Conservation (phyloP, 2,797 vertebrate species). For the Threskiornis aethiopicus region DNA sequence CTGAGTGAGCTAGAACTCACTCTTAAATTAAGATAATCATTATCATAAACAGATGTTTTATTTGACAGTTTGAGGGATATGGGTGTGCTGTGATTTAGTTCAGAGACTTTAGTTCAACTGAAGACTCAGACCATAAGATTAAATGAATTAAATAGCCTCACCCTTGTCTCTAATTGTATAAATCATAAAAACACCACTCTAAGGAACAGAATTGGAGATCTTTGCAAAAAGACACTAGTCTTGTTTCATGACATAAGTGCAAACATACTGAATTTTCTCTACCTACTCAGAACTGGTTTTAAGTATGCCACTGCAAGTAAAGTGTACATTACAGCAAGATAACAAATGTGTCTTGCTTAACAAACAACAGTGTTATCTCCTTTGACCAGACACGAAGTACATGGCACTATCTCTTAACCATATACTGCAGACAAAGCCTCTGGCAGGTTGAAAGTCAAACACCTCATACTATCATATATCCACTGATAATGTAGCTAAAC, state of each 20-base stretch:
- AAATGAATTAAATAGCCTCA: neutral
- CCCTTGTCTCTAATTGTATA: neutral
- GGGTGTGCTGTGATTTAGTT: slow-evolving; percentile 11
- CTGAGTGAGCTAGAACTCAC: neutral
- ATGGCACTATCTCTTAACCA: neutral
- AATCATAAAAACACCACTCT: neutral
- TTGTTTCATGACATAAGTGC: neutral
- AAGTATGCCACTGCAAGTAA: neutral
- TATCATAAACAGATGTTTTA: slow-evolving; percentile 4
- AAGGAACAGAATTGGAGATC: neutral
- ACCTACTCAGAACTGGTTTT: neutral
- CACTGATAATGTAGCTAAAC: neutral
- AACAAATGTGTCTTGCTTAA: neutral
- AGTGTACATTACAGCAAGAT: neutral
- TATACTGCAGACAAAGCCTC: slow-evolving; percentile 1
- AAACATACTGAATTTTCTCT: neutral
- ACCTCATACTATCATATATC: neutral
- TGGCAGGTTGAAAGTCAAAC: neutral
- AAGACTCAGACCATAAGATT: neutral
- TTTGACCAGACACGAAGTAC: neutral
- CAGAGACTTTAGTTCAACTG: neutral
- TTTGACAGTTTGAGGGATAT: neutral
- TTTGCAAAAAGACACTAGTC: neutral
- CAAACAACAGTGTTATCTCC: slow-evolving; percentile 28
- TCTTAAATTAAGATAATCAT: neutral